Conservation (phyloP, 2,797 vertebrate genomes). For the Eulemur coronatus region DNA sequence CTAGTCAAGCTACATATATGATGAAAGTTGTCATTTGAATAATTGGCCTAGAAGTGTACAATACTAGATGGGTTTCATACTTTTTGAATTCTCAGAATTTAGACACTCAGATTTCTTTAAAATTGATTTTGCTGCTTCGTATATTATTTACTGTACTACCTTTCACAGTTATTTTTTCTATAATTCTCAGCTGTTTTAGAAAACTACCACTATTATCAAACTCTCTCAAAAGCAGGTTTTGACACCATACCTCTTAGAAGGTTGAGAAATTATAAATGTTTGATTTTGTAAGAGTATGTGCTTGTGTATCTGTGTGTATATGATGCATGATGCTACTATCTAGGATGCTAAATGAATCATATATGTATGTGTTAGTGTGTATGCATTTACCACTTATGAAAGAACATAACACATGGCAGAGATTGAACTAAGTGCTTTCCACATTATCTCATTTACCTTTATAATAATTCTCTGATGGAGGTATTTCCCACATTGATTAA, state of each 20-base stretch:
- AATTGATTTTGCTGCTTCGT: background rate
- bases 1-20: background rate
- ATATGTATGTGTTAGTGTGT: background rate
- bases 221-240: background rate
- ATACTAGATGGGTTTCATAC: background rate
- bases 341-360: background rate
- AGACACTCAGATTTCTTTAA: background rate
- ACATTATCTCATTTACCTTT: background rate
- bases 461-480: slow-evolving; percentile 7
- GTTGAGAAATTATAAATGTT: background rate
- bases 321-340: background rate
- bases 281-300: background rate
- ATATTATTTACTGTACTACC: background rate
- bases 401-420: background rate
- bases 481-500: slow-evolving; percentile 26
- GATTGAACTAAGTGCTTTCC: background rate
- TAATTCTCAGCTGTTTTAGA: background rate
- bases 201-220: background rate
- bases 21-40: background rate
- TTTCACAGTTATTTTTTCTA: background rate
- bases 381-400: background rate
- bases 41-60: background rate
- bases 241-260: background rate
- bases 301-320: background rate
- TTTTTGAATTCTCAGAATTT: background rate